phyloP scores from a whole-genome alignment of 2,888 invertebrate species.

The Spodoptera picta region DNA sequence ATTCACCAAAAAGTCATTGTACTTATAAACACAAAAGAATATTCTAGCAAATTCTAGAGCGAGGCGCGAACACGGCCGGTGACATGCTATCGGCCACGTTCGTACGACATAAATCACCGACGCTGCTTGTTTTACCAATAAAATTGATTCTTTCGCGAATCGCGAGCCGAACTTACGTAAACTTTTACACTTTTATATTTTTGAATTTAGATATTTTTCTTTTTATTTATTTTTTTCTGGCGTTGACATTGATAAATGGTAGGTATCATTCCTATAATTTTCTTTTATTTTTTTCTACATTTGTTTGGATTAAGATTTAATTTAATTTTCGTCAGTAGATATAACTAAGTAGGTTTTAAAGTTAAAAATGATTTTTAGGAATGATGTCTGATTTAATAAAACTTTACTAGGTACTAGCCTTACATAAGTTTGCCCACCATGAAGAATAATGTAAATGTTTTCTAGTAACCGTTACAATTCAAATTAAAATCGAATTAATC shows the following conservation, averaged over 20 bases:
- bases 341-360: neutral
- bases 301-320: constrained; percentile 9
- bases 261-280: constrained; percentile 29
- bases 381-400: constrained; percentile 29
- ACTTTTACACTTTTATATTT: constrained; percentile 57
- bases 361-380: constrained; percentile 13
- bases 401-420: constrained; percentile 20
- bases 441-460: constrained; percentile 18
- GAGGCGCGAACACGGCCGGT: constrained; percentile 80
- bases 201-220: constrained; percentile 49
- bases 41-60: constrained; percentile 83
- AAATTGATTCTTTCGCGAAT: constrained; percentile 84
- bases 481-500: constrained; percentile 44
- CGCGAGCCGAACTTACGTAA: constrained; percentile 66
- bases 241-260: constrained; percentile 46
- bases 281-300: constrained; percentile 1
- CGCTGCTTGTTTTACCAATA: constrained; percentile 85
- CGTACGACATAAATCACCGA: constrained; percentile 83
- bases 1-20: constrained; percentile 64
- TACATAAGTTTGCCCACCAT: constrained; percentile 21
- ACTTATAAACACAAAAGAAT: constrained; percentile 80
- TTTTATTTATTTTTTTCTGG: constrained; percentile 29
- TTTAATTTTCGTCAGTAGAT: constrained; percentile 10
- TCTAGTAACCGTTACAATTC: constrained; percentile 43
- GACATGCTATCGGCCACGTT: constrained; percentile 85